A percentile compares a stretch with the other conserved stretches of the same genome.
Evolutionary conservation across 2,113 vertebrate genomes (phyloP).

Genomic region (Aphelocoma coerulescens): DNA sequence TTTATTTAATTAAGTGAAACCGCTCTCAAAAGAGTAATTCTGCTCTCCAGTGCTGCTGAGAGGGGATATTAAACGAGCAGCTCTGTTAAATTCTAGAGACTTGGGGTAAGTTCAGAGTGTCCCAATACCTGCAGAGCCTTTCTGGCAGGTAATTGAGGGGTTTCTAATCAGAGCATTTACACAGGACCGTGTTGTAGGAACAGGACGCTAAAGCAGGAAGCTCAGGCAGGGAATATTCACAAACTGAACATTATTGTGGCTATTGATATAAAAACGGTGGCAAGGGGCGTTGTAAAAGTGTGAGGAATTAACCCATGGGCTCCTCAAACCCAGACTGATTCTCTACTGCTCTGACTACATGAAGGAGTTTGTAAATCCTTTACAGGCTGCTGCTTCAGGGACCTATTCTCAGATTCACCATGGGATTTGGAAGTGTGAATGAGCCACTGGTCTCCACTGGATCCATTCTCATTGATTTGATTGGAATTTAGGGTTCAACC

Average conservation of each 20-base stretch:
- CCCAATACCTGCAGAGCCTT: neutral
- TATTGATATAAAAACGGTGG: neutral
- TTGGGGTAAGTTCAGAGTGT: neutral
- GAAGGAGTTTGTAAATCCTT: neutral
- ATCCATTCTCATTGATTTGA: fast-evolving
- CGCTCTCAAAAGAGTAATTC: neutral
- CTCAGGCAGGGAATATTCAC: neutral
- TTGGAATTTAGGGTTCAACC: neutral
- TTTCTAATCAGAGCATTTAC: neutral
- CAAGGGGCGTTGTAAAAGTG: neutral
- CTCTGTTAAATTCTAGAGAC: neutral
- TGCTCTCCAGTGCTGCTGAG: neutral
- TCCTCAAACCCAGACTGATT: neutral
- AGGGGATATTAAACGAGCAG: neutral
- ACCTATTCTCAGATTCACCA: neutral
- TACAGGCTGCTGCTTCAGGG: neutral
- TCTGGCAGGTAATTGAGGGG: neutral
- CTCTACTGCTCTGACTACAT: neutral
- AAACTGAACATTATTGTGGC: neutral
- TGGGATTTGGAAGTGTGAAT: neutral
- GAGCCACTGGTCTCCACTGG: neutral
- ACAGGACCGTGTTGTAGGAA: neutral
- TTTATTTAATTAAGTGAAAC: neutral
- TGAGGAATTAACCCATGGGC: neutral
- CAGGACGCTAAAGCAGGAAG: neutral